Conservation (phyloP, 2,797 vertebrate genomes). For the Australoheros facetus region DNA sequence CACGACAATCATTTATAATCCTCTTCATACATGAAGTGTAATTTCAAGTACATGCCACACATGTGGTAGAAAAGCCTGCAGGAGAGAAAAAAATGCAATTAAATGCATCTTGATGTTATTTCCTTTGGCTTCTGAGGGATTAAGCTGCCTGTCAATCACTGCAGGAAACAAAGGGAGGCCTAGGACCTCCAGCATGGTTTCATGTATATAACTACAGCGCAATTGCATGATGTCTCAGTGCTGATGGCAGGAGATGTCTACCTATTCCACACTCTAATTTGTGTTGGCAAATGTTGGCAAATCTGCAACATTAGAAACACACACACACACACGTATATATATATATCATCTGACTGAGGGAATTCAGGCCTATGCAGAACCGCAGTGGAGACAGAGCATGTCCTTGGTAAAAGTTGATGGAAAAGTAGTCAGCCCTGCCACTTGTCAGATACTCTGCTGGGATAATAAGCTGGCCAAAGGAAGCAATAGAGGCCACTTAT, state of each 20-base stretch:
- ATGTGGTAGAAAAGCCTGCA: constrained; percentile 72
- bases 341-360: too few relatives aligned
- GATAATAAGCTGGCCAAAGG: too few relatives aligned
- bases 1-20: constrained; percentile 57
- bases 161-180: constrained; percentile 55
- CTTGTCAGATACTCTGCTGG: too few relatives aligned
- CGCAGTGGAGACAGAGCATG: too few relatives aligned
- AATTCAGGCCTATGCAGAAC: too few relatives aligned
- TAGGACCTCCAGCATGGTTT: constrained; percentile 66
- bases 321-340: too few relatives aligned
- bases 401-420: too few relatives aligned
- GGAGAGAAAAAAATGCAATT: constrained; percentile 70
- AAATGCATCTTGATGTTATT: constrained; percentile 74
- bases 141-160: constrained; percentile 64
- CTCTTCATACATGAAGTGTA: constrained; percentile 71
- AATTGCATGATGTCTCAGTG: constrained; percentile 29
- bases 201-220: constrained; percentile 41
- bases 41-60: constrained; percentile 79
- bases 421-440: too few relatives aligned
- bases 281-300: constrained; percentile 19
- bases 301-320: too few relatives aligned
- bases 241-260: not conserved
- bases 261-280: not conserved
- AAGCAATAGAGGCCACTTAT: too few relatives aligned
- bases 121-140: constrained; percentile 74